A percentile compares a stretch with the other conserved stretches of the same genome.
phyloP scores from a whole-genome alignment of 2,113 vertebrate genomes.

The Ancistrus triradiatus region DNA sequence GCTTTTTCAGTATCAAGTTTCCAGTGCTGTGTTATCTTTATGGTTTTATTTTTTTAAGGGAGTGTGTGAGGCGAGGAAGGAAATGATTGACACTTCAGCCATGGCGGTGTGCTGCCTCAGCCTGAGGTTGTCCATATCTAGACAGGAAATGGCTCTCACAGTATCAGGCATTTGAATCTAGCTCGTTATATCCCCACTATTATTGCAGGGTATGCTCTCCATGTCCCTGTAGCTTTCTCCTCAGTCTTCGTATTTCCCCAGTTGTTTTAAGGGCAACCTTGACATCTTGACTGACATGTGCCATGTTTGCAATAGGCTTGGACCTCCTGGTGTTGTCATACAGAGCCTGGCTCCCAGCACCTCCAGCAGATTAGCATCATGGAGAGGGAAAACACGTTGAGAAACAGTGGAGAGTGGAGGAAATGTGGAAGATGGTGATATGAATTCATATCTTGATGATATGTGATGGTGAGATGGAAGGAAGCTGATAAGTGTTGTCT shows the following conservation, averaged over 20 bases:
- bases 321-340: conserved; percentile 23
- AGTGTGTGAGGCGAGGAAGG: neutral
- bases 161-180: conserved; percentile 37
- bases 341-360: conserved; percentile 24
- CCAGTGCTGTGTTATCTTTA: neutral
- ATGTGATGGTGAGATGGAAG: conserved; percentile 32
- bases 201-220: neutral
- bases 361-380: conserved; percentile 31
- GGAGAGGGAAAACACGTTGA: conserved; percentile 7
- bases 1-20: neutral
- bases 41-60: neutral
- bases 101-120: conserved; percentile 23
- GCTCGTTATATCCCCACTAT: conserved; percentile 27
- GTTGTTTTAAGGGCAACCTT: conserved; percentile 4
- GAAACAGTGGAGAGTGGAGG: conserved; percentile 4
- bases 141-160: conserved; percentile 35
- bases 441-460: too few species aligned
- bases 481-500: conserved; percentile 33
- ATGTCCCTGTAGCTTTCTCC: neutral
- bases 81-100: conserved; percentile 30
- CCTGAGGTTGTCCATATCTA: conserved; percentile 24
- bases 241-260: neutral
- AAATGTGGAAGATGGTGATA: conserved; percentile 46
- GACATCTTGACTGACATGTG: conserved; percentile 37
- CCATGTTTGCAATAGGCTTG: conserved; percentile 7